These are phyloP conservation scores for Verasper variegatus DNA, from an alignment of 2,113 vertebrate species.

Conservation along the genomic window DNA sequence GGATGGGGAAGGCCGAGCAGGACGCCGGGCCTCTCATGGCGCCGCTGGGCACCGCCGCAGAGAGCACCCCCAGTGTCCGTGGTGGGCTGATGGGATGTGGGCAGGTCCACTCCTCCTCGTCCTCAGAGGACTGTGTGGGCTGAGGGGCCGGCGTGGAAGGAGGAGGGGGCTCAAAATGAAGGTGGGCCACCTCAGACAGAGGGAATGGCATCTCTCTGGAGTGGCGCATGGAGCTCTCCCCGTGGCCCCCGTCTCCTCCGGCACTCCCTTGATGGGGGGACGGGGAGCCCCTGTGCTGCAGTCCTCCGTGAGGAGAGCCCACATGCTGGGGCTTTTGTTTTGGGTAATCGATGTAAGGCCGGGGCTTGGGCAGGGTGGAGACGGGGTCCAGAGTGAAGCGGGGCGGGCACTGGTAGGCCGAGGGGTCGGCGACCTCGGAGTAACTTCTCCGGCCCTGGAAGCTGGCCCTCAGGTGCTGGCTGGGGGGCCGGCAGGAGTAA, in stretches of 20 bases:
- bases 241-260: slow-evolving; percentile 75
- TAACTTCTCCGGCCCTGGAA: slow-evolving; percentile 97
- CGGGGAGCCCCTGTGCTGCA: slow-evolving; percentile 69
- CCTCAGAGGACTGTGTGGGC: slow-evolving; percentile 89
- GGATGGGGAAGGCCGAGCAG: slow-evolving; percentile 90
- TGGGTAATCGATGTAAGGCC: slow-evolving; percentile 88
- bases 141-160: slow-evolving; percentile 74
- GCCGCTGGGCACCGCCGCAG: slow-evolving; percentile 80
- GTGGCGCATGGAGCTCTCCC: slow-evolving; percentile 81
- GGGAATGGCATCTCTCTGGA: slow-evolving; percentile 89
- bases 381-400: slow-evolving; percentile 90
- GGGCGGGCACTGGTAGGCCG: slow-evolving; percentile 88
- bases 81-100: slow-evolving; percentile 89
- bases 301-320: slow-evolving; percentile 63
- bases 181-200: slow-evolving; percentile 89
- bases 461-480: slow-evolving; percentile 91
- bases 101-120: slow-evolving; percentile 95
- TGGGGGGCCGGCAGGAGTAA: slow-evolving; percentile 88
- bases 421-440: slow-evolving; percentile 92
- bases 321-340: slow-evolving; percentile 78
- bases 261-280: slow-evolving; percentile 59
- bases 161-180: slow-evolving; percentile 86
- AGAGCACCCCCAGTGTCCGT: slow-evolving; percentile 84
- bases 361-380: slow-evolving; percentile 92
- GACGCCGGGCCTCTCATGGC: slow-evolving; percentile 91